Conservation (phyloP, 2,113 vertebrate genomes). For the Fregata magnificens region DNA sequence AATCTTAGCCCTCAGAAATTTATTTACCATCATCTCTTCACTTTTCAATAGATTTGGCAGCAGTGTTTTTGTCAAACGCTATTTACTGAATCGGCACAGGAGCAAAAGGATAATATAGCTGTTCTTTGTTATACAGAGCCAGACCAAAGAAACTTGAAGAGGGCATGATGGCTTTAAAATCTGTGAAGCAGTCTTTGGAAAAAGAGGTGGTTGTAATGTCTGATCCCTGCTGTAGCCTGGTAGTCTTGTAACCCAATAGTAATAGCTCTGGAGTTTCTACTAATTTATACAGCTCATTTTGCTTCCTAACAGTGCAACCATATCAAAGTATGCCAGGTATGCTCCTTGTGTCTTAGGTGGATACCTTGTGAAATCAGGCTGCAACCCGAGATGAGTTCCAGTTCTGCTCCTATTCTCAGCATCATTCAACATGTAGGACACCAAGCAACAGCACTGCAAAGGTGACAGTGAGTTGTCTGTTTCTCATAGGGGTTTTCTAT, state of each 20-base stretch:
- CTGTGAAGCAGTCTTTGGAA: background rate
- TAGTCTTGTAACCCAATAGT: background rate
- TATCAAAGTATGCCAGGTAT: background rate
- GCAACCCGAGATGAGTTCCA: background rate
- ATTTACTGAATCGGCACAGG: background rate
- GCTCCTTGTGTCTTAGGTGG: background rate
- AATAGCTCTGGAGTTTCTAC: background rate
- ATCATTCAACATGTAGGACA: background rate
- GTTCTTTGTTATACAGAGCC: background rate
- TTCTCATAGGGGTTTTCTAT: background rate
- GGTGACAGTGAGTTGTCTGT: background rate
- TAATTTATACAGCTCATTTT: background rate
- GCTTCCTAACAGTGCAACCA: background rate
- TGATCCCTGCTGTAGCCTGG: background rate
- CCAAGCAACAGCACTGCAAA: background rate
- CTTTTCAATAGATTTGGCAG: background rate
- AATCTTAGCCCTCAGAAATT: background rate
- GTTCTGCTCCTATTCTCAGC: background rate
- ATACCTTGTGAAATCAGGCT: background rate
- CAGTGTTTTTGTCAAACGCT: background rate
- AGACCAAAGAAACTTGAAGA: background rate
- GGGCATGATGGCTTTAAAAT: background rate
- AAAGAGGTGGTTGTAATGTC: background rate
- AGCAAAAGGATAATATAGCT: background rate
- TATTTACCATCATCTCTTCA: background rate